A percentile compares a stretch with the other conserved stretches of the same genome.
These are phyloP conservation scores for Chinchilla lanigera DNA, from an alignment of 2,113 vertebrate genomes.

Conservation along the genomic window DNA sequence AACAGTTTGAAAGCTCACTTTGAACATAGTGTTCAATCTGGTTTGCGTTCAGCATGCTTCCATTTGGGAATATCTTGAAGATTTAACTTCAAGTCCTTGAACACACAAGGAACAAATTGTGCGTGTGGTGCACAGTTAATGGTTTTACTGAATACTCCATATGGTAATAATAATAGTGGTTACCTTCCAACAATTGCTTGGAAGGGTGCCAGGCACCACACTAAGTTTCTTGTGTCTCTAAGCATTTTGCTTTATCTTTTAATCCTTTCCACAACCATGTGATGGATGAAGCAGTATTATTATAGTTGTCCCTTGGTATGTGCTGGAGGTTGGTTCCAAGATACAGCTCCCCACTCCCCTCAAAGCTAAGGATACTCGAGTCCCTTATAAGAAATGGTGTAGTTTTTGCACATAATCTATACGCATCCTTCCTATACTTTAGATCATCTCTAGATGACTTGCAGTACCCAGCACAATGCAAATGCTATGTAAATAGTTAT, in stretches of 20 bases:
- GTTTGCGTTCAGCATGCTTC: neutral
- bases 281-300: neutral
- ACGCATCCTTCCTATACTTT: neutral
- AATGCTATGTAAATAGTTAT: neutral
- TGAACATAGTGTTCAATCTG: neutral
- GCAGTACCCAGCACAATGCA: neutral
- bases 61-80: neutral
- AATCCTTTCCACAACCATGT: neutral
- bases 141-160: neutral
- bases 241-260: neutral
- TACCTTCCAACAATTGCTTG: neutral
- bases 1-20: neutral
- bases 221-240: neutral
- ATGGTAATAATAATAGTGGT: neutral
- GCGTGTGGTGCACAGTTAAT: neutral
- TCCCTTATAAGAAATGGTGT: neutral
- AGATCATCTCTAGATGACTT: neutral
- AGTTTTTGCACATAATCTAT: neutral
- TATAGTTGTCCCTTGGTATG: neutral
- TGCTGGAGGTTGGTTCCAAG: neutral
- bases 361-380: neutral
- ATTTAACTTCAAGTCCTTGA: neutral
- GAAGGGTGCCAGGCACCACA: neutral
- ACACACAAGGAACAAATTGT: neutral
- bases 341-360: too few relatives aligned